phyloP scores from a whole-genome alignment of 2,113 vertebrate species.

The Chinchilla lanigera region DNA sequence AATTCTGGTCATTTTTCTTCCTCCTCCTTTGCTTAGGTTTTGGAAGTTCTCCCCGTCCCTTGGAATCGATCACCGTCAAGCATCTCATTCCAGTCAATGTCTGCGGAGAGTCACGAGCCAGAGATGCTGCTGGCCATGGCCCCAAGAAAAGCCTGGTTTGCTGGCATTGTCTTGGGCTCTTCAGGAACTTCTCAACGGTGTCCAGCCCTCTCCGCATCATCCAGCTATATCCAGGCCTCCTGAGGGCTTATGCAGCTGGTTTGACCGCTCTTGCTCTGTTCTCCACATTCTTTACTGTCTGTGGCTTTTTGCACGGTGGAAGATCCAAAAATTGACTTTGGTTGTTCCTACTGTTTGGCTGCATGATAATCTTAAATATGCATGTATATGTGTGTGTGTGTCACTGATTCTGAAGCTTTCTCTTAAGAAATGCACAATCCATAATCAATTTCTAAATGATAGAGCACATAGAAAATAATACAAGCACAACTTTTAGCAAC shows the following conservation, averaged over 20 bases:
- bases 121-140: background rate
- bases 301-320: background rate
- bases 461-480: background rate
- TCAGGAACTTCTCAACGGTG: background rate
- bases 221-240: background rate
- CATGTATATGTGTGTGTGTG: background rate
- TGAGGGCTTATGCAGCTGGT: background rate
- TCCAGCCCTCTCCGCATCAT: background rate
- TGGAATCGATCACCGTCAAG: background rate
- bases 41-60: background rate
- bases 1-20: background rate
- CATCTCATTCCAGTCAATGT: background rate
- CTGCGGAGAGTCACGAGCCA: background rate
- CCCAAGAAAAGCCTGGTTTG: background rate
- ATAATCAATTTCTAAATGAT: background rate
- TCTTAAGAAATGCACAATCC: background rate
- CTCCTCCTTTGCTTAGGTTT: background rate
- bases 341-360: background rate
- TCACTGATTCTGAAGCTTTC: background rate
- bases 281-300: background rate
- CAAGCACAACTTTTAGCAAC: background rate
- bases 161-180: background rate
- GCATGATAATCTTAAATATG: background rate
- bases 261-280: background rate
- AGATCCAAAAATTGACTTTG: conserved; percentile 3